Evolutionary conservation across 2,113 vertebrate species (phyloP).

Genomic region (Penelope pileata): DNA sequence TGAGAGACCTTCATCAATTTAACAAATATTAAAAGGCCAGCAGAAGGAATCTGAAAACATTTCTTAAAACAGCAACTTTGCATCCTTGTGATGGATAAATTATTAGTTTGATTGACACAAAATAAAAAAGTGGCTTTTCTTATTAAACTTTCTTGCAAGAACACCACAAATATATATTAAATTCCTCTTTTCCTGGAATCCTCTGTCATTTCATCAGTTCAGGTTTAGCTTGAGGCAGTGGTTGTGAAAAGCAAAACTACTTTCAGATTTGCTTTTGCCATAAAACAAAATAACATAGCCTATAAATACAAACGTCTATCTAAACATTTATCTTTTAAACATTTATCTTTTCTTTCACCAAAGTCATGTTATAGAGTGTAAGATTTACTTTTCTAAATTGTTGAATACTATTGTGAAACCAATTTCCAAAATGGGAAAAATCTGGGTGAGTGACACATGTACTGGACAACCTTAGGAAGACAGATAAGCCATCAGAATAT

Average conservation of each 20-base stretch:
- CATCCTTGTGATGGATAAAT: background rate
- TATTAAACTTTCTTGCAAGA: background rate
- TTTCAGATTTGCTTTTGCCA: background rate
- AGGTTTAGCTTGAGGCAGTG: background rate
- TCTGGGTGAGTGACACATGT: background rate
- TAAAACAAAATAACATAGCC: background rate
- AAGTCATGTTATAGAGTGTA: background rate
- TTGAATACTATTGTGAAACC: background rate
- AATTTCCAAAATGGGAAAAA: background rate
- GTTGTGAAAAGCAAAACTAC: background rate
- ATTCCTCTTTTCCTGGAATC: background rate
- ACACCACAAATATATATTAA: background rate
- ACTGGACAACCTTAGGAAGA: background rate
- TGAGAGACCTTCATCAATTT: conserved; percentile 30
- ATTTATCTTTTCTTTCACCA: background rate
- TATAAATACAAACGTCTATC: background rate
- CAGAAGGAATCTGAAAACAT: background rate
- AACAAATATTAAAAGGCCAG: conserved; percentile 1
- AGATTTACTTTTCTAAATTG: background rate
- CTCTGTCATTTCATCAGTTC: background rate
- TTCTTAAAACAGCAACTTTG: background rate
- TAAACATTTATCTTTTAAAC: background rate
- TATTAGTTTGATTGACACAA: background rate
- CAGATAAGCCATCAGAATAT: background rate
- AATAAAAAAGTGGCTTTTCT: background rate